Percentiles rank a stretch among this genome's conserved stretches.
Conservation (phyloP, 2,888 invertebrate genomes). For the Himalopsyche anomala region DNA sequence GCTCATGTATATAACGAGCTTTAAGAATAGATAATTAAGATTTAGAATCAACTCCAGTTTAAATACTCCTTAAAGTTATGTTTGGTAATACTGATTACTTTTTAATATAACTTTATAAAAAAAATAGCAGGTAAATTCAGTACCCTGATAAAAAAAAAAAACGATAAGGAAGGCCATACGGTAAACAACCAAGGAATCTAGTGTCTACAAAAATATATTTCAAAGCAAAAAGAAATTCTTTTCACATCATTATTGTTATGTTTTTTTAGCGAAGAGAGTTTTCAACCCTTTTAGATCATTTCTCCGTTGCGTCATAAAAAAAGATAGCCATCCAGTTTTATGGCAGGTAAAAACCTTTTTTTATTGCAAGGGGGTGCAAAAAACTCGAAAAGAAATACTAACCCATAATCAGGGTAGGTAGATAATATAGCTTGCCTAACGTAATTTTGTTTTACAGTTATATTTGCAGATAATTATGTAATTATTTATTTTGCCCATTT, state of each 20-base stretch:
- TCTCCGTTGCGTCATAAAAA: neutral
- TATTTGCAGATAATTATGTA: constrained; percentile 25
- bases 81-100: too few species aligned
- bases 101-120: too few species aligned
- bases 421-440: neutral
- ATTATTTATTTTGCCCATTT: constrained; percentile 28
- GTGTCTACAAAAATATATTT: too few species aligned
- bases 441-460: constrained; percentile 8
- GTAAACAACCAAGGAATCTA: too few species aligned
- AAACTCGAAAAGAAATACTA: neutral
- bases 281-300: neutral
- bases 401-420: constrained; percentile 17
- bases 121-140: too few species aligned
- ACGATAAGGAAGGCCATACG: too few species aligned
- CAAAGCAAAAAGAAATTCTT: constrained; percentile 1
- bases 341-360: constrained; percentile 6
- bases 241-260: neutral
- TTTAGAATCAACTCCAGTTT: too few species aligned
- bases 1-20: too few species aligned
- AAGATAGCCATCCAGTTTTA: constrained; percentile 22
- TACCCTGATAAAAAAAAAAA: too few species aligned
- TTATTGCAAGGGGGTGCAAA: neutral
- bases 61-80: too few species aligned
- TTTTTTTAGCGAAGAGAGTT: neutral
- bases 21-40: too few species aligned